Percentiles rank a stretch among this genome's conserved stretches.
These are phyloP conservation scores for Silurus asotus DNA, from an alignment of 2,113 vertebrate species.

Conservation along the genomic window DNA sequence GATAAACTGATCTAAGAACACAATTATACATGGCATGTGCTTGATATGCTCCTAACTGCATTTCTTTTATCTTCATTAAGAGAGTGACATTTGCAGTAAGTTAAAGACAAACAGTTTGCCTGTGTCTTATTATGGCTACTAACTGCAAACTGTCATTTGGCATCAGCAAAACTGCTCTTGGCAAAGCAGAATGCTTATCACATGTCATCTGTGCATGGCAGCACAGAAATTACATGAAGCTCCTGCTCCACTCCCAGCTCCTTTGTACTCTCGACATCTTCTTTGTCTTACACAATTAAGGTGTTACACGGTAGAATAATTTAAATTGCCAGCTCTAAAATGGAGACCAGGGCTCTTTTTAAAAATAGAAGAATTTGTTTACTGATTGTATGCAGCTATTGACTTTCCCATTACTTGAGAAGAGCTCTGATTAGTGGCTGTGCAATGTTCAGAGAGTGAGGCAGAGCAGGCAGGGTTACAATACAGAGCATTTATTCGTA, in stretches of 20 bases:
- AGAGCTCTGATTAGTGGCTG: slow-evolving; percentile 73
- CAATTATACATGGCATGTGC: slow-evolving; percentile 31
- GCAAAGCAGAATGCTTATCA: slow-evolving; percentile 80
- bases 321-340: slow-evolving; percentile 87
- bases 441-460: slow-evolving; percentile 47
- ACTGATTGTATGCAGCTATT: slow-evolving; percentile 83
- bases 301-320: slow-evolving; percentile 95
- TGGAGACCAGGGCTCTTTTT: slow-evolving; percentile 79
- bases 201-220: slow-evolving; percentile 81
- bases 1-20: slow-evolving; percentile 45
- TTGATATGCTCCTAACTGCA: slow-evolving; percentile 50
- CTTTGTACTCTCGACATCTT: slow-evolving; percentile 88
- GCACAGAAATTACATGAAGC: slow-evolving; percentile 84
- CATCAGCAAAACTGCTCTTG: slow-evolving; percentile 74
- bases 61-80: slow-evolving; percentile 58
- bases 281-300: slow-evolving; percentile 97
- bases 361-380: slow-evolving; percentile 87
- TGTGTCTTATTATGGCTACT: slow-evolving; percentile 71
- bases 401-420: slow-evolving; percentile 85
- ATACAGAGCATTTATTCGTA: slow-evolving; percentile 66
- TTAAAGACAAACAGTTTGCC: slow-evolving; percentile 57
- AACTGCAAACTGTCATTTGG: slow-evolving; percentile 79
- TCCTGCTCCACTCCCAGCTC: slow-evolving; percentile 77
- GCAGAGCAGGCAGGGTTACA: slow-evolving; percentile 64
- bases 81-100: slow-evolving; percentile 49